Base-by-base conservation (phyloP, 1,140 invertebrate species). In the Episyrphus balteatus region DNA sequence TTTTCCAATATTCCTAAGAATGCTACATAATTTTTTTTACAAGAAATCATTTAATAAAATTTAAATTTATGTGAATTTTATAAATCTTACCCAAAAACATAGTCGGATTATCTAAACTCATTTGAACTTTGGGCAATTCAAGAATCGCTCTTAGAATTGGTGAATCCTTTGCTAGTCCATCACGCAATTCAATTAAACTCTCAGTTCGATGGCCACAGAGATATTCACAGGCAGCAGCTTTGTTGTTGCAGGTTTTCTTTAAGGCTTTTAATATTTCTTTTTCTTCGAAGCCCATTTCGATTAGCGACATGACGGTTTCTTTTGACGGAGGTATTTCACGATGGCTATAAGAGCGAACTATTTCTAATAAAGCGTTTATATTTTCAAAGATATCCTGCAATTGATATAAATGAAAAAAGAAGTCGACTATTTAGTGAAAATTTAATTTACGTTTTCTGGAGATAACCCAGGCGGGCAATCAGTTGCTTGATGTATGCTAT, bases 171-270 rank as follows among this genome's bases (percentile, higher is more conserved):
- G 63, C 47, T 15, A 68, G 47, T 3, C 65, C 65, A 10, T 68
- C 66, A 7, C 59, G 55, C 40, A 68, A 42, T 48, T 68, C 65
- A 21, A 56, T 58, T 18, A 62, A 55, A 36, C 62, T 68, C 6
- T 51, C 54, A 33, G 54, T 57, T 11, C 65, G 61, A 55, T 66
- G 62, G 21, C 63, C 61, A 46, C 66, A 66, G 7, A 68, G 47
- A 65, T 62, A 68, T 44, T 68, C 65, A 47, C 66, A 68, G 48
- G 66, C 66, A 6, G 59, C 63, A 9, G 61, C 61, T 46, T 65
- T 62, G 49, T 68, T 66, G 46, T 68, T 68, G 37, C 59, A 56
- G 12, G 65, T 68, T 19, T 56, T 60, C 34, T 57, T 59, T 1
- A 68, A 55, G 1, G 66, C 66, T 19, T 52, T 37, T 10, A 60